Evolutionary conservation across 2,113 vertebrate genomes (phyloP).

Genomic region (Neolamprologus tretocephalus): DNA sequence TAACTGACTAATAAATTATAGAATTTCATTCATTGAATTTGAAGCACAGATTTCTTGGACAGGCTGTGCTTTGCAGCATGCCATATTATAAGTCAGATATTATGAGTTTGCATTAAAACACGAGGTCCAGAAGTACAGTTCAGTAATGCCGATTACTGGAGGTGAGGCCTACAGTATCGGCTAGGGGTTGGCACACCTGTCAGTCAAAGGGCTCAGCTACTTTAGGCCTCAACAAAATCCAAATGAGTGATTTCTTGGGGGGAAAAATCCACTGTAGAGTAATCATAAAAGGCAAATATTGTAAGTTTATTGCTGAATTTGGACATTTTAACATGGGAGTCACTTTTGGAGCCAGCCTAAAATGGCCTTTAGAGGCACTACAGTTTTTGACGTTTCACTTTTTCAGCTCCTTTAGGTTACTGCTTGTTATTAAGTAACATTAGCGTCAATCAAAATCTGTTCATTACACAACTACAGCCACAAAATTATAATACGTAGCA

Average conservation of each 20-base stretch:
- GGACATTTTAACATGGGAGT: background rate
- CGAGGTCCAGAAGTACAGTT: background rate
- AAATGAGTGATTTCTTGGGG: accelerated
- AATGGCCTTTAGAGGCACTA: background rate
- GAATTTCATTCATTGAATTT: background rate
- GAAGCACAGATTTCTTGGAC: background rate
- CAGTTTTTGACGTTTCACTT: background rate
- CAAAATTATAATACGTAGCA: background rate
- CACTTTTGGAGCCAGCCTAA: background rate
- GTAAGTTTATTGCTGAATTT: background rate
- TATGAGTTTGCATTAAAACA: background rate
- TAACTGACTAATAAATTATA: background rate
- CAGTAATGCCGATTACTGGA: background rate
- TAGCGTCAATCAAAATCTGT: background rate
- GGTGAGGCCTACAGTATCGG: background rate
- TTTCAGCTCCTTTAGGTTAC: background rate
- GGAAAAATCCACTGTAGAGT: accelerated
- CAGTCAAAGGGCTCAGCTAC: background rate
- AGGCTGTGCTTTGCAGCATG: background rate
- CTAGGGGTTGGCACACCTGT: background rate
- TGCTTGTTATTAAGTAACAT: background rate
- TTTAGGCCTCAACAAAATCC: background rate
- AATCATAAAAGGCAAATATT: background rate
- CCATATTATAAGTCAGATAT: background rate
- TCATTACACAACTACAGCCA: background rate